phyloP scores from a whole-genome alignment of 2,797 vertebrate genomes.

The Borostomias antarcticus region DNA sequence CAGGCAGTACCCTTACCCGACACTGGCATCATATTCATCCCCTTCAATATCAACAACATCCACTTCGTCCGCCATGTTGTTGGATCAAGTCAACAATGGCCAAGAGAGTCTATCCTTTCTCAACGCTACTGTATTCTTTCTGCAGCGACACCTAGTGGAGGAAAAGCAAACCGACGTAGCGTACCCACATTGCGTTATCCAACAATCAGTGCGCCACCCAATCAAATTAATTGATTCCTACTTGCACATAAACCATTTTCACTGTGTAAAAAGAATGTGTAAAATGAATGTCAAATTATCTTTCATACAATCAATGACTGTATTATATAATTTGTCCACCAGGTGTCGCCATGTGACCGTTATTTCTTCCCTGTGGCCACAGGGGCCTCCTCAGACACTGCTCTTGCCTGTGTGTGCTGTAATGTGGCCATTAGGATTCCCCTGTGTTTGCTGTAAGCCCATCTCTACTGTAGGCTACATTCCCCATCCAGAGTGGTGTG shows the following conservation, averaged over 20 bases:
- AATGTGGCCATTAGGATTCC: background rate
- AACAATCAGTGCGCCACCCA: background rate
- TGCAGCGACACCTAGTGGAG: conserved; percentile 55
- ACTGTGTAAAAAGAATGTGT: too few species aligned
- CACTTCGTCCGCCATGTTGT: conserved; percentile 80
- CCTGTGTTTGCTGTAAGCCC: background rate
- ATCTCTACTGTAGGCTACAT: background rate
- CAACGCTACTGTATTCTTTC: background rate
- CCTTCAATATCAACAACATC: conserved; percentile 81
- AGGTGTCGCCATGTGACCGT: background rate
- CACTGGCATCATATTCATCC: conserved; percentile 63
- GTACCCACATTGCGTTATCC: background rate
- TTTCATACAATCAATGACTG: too few species aligned
- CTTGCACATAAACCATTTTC: background rate
- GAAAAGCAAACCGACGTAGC: background rate
- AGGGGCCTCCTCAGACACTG: background rate
- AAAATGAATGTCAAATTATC: too few species aligned
- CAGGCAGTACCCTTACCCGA: conserved; percentile 49
- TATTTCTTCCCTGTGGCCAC: background rate
- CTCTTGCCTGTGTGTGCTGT: too few species aligned
- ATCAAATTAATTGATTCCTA: background rate
- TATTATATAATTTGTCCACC: background rate
- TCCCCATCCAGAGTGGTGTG: background rate
- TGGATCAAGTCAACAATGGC: conserved; percentile 46
- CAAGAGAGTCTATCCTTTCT: background rate